Evolutionary conservation across 2,797 vertebrate species (phyloP), one percentile per base, ranked within the genome.

Genomic region (Catostomus latipinnis): DNA sequence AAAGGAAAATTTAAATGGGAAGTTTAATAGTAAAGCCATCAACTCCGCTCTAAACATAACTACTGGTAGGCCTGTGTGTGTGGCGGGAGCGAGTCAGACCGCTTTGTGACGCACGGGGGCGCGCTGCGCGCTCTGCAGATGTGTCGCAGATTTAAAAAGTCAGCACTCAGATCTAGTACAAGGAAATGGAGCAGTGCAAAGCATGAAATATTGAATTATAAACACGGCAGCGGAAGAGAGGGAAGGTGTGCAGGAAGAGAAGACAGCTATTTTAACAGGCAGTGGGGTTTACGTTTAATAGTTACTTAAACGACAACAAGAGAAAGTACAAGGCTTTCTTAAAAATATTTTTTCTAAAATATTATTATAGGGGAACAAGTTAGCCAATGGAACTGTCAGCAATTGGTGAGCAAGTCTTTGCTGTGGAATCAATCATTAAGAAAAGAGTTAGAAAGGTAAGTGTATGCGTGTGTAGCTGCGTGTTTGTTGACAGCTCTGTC

Each of bases 351-450:
- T 70, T 34, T 34, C 34, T 34, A 34, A 22, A 34, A 34, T 34
- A 16, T 73, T 77, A 22, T 85, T 80, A 74, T 16, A 49, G 12
- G 45, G 6, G 16, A 71, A 65, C 60, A 79, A 72, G 53, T 65
- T 79, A 43, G 14, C 83, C 16, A 76, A 99, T 99, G 97, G 97
- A 98, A 95, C 96, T 99, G 91, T 99, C 97, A 80, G 97, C 97
- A 61, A 98, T 99, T 61, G 97, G 97, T 53, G 97, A 98, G 93
- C 97, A 98, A 95, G 97, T 98, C 93, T 98, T 98, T 73, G 97
- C 97, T 0, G 97, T 98, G 89, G 97, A 99, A 85, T 96, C 96
- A 78, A 94, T 98, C 90, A 90, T 95, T 74, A 99, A 98, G 95
- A 98, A 97, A 91, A 96, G 97, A 88, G 91, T 97, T 84, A 89